Evolutionary conservation across 2,113 vertebrate genomes (phyloP).

Genomic region (Phyllostomus hastatus): DNA sequence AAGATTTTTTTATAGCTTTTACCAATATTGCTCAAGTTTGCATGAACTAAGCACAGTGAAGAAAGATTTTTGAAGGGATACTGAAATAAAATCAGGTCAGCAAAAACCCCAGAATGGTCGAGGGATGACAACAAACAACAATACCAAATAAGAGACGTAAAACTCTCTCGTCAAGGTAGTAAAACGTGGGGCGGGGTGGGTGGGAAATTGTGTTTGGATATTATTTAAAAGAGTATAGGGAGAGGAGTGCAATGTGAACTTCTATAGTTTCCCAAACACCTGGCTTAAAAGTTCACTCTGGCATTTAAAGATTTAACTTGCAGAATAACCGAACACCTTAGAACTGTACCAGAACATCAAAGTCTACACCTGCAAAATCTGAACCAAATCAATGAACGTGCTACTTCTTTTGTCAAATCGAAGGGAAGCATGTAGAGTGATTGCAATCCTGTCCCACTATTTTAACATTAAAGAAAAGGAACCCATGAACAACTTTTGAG

Average conservation of each 20-base stretch:
- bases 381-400: neutral
- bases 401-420: neutral
- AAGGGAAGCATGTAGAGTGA: neutral
- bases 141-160: conserved; percentile 59
- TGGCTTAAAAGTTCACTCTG: conserved; percentile 43
- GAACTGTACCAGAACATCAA: neutral
- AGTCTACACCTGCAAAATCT: neutral
- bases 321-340: neutral
- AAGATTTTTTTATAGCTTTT: neutral
- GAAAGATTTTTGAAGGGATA: conserved; percentile 67
- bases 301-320: conserved; percentile 35
- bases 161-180: conserved; percentile 9
- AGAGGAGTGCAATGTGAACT: conserved; percentile 9
- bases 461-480: neutral
- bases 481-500: neutral
- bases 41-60: conserved; percentile 51
- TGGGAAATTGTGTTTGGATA: neutral
- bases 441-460: neutral
- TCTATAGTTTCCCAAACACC: conserved; percentile 24
- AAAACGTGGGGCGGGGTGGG: conserved; percentile 12
- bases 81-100: conserved; percentile 76
- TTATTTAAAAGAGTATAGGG: conserved; percentile 53
- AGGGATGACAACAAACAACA: conserved; percentile 53
- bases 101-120: conserved; percentile 52
- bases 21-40: conserved; percentile 59